A percentile compares a stretch with the other conserved stretches of the same genome.
Conservation (phyloP, 2,113 vertebrate genomes). For the Nothocercus julius region DNA sequence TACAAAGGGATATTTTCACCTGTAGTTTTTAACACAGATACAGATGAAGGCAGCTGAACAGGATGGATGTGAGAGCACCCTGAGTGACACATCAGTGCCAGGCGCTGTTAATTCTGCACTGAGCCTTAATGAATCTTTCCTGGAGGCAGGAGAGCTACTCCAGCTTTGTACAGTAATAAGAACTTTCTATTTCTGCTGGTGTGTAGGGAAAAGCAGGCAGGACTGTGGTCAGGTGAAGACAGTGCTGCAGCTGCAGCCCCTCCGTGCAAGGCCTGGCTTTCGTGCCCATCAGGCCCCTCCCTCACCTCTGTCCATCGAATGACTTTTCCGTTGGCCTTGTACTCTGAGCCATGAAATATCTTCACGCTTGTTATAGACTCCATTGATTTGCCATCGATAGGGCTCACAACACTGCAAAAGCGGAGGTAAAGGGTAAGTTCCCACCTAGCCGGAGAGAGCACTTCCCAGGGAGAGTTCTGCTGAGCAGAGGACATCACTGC, state of each 20-base stretch:
- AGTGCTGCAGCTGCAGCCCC: neutral
- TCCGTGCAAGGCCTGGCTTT: neutral
- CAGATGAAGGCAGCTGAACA: neutral
- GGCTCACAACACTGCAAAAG: conserved; percentile 87
- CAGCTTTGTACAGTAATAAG: neutral
- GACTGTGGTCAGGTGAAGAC: neutral
- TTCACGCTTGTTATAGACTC: conserved; percentile 96
- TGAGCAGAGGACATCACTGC: neutral
- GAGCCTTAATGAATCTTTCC: neutral
- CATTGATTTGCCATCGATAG: conserved; percentile 97
- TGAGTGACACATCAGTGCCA: fast-evolving
- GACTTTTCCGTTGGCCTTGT: conserved; percentile 97
- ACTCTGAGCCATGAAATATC: conserved; percentile 97
- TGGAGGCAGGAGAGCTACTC: neutral
- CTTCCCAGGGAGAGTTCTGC: neutral
- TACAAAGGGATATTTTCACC: neutral
- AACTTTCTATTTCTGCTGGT: neutral
- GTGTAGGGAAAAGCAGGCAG: neutral
- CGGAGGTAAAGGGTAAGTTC: neutral
- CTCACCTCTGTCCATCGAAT: conserved; percentile 97
- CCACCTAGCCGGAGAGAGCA: neutral
- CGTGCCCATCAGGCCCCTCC: fast-evolving
- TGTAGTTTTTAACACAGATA: neutral
- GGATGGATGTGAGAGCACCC: fast-evolving
- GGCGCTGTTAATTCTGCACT: fast-evolving